Conservation (phyloP, 23 tunicate genomes). For the Oikopleura dioica region DNA sequence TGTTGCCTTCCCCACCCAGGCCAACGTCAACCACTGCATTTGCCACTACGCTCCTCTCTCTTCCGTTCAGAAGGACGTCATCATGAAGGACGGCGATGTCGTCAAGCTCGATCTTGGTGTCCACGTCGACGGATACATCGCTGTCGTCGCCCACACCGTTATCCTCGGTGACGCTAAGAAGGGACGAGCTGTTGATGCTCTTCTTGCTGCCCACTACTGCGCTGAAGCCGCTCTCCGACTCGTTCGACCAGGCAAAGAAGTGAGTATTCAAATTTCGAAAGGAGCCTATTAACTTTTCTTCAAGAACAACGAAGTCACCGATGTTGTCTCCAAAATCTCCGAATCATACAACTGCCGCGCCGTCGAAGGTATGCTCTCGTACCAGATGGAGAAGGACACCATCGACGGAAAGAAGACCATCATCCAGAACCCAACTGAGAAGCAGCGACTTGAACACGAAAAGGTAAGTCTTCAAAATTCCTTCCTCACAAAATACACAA, state of each 20-base stretch:
- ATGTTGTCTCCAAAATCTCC: constrained; percentile 27
- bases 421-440: constrained; percentile 73
- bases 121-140: constrained; percentile 93
- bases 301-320: constrained; percentile 48
- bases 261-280: constrained; percentile 2
- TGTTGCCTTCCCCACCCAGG: constrained; percentile 69
- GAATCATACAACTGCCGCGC: constrained; percentile 48
- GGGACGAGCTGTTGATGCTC: constrained; percentile 54
- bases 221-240: constrained; percentile 73
- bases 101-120: constrained; percentile 74
- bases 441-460: constrained; percentile 34
- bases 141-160: constrained; percentile 61
- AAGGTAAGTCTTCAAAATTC: background rate
- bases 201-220: constrained; percentile 60
- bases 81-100: constrained; percentile 49
- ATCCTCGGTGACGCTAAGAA: constrained; percentile 41
- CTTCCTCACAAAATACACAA: too few relatives aligned
- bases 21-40: constrained; percentile 81
- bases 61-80: constrained; percentile 28
- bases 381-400: constrained; percentile 48
- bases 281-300: background rate
- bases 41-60: constrained; percentile 82
- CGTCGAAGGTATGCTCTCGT: constrained; percentile 85
- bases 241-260: constrained; percentile 71
- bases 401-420: constrained; percentile 90